Percentiles rank a stretch among this genome's conserved stretches.
These are phyloP conservation scores for Tachina lurida DNA, from an alignment of 2,888 invertebrate genomes.

Conservation along the genomic window DNA sequence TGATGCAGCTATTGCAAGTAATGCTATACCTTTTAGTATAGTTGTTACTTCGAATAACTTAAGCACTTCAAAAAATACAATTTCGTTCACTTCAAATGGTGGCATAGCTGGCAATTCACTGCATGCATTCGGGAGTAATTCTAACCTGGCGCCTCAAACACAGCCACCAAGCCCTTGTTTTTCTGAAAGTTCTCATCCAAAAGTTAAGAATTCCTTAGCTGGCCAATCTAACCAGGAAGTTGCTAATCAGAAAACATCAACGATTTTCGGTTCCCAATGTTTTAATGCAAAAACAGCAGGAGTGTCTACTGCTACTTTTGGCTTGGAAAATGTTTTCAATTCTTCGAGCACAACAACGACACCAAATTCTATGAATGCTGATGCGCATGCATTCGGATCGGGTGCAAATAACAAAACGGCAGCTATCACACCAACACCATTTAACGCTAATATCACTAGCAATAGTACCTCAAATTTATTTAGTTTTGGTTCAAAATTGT, in stretches of 20 bases:
- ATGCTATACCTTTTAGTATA: constrained; percentile 26
- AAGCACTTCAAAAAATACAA: neutral
- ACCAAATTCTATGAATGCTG: constrained; percentile 22
- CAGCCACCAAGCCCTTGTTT: constrained; percentile 13
- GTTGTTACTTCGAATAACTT: constrained; percentile 11
- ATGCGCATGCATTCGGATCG: neutral
- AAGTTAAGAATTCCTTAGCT: neutral
- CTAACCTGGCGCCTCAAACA: neutral
- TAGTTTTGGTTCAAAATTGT: constrained; percentile 30
- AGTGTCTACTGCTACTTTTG: constrained; percentile 17
- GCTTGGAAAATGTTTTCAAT: constrained; percentile 63
- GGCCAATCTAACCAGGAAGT: constrained; percentile 4
- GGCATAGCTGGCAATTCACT: constrained; percentile 39
- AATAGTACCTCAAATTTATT: constrained; percentile 20
- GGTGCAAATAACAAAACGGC: neutral
- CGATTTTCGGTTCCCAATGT: neutral
- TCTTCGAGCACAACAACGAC: constrained; percentile 27
- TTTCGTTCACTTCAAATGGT: constrained; percentile 14
- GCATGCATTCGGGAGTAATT: constrained; percentile 48
- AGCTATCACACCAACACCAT: constrained; percentile 19
- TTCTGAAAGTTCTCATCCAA: constrained; percentile 17
- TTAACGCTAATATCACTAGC: constrained; percentile 22
- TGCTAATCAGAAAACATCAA: constrained; percentile 6
- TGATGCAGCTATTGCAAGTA: constrained; percentile 21
- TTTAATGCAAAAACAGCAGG: constrained; percentile 7